Evolutionary conservation across 2,113 vertebrate genomes (phyloP), one percentile per base, ranked within the genome.

Genomic region (Mionectes macconnelli): DNA sequence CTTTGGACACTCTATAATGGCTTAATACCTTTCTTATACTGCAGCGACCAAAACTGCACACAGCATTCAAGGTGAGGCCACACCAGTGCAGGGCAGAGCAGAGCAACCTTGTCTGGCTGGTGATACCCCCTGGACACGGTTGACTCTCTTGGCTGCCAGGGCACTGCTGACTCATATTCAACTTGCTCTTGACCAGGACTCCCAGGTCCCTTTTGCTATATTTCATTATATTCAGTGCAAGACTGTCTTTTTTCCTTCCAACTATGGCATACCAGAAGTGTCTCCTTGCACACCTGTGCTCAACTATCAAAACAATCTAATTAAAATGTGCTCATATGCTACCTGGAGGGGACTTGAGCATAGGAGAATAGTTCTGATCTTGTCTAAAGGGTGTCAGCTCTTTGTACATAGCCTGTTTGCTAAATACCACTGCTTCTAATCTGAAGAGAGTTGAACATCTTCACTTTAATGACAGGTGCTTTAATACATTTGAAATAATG

Each of bases 41-140:
- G 10, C 24, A 25, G 6, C 14, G 30, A 7, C 21, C 52, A 21
- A 8, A 42, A 2, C 25, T 59, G 62, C 4, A 35, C 57, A 18
- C 25, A 17, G 30, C 4, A 24, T 20, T 47, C 0, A 3, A n/a
- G 49, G 42, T 30, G 82, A 64, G 49, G 39, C 39, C 0, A 2
- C 22, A 10, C 47, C 57, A 64, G 40, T 0, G 2, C 59, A 55
- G 49, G 39, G 49, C 49, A 64, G 49, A 37, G 57, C 1, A 0
- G 39, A 27, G 33, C 82, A 64, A 19, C 59, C 35, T n/a, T 9
- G 15, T 12, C 60, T 0, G 0, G 19, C 60, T n/a, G 59, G 49
- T 1, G 10, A 2, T 30, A 31, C 12, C 13, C 15, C 12, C 30
- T 35, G 45, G 37, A 35, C 37, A 42, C 0, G 0, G 3, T 4